Evolutionary conservation across 2,113 vertebrate species (phyloP), one percentile per base, ranked within the genome.

Genomic region (Myotis brandtii): DNA sequence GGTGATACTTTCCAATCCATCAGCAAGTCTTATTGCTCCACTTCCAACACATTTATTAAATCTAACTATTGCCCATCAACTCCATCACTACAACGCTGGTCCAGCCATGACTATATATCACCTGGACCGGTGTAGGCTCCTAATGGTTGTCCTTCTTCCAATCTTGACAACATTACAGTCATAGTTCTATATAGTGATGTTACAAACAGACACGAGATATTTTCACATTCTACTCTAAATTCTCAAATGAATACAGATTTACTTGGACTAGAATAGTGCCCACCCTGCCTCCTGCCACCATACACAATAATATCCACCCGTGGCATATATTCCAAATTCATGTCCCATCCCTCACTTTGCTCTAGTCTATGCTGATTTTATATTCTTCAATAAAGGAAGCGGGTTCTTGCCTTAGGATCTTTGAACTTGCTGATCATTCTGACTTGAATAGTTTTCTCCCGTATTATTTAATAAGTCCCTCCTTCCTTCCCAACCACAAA

Each of bases 271-370:
- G 59, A 88, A 50, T 76, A 76, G 90, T 67, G 43, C 34, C 17
- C 48, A 12, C 4, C 8, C 3, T 80, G 5, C 3, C 77, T 5
- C 72, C 21, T 40, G 11, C 7, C 1, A 6, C 4, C 75, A 18
- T 56, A n/a, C 43, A 5, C n/a, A 37, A 27, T 3, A 25, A 12
- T 14, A 25, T 6, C 30, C 32, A 56, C 6, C 0, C 5, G 10
- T 62, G 4, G 21, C 0, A 16, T 13, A 23, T 16, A 54, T 34
- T 32, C 25, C 40, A 37, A 0, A 0, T 34, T 59, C 2, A 1
- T 6, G 4, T 48, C 3, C 4, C 6, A 89, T 17, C 16, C 27
- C 23, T 34, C 50, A 11, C 25, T 72, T 5, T 50, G 6, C 30
- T n/a, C 2, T 62, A n/a, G 1, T 72, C 79, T 48, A 48, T 34